Conservation (phyloP, 2,113 vertebrate genomes). For the Ochotona princeps region DNA sequence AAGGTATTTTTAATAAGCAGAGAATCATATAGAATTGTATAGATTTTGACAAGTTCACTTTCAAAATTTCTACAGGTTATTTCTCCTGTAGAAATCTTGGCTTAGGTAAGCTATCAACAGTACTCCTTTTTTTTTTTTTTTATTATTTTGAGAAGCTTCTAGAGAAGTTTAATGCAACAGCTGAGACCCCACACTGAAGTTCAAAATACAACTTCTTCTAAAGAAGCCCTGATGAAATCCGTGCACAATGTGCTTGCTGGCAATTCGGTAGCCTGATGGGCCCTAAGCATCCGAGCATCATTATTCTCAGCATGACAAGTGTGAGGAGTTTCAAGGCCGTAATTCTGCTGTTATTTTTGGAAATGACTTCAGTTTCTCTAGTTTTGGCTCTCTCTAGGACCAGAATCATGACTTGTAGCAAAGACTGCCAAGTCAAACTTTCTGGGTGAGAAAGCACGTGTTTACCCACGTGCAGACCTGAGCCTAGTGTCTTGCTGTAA, state of each 20-base stretch:
- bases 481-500: constrained; percentile 83
- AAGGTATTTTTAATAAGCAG: background rate
- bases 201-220: background rate
- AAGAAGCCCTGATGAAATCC: background rate
- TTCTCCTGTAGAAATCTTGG: background rate
- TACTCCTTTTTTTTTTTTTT: background rate
- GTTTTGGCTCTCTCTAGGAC: constrained; percentile 86
- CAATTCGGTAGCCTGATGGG: constrained; percentile 78
- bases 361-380: constrained; percentile 85
- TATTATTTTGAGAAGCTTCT: background rate
- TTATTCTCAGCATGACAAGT: constrained; percentile 82
- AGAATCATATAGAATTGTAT: background rate
- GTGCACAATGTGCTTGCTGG: background rate
- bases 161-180: background rate
- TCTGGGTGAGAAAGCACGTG: constrained; percentile 89
- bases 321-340: constrained; percentile 83
- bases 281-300: constrained; percentile 75
- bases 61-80: background rate
- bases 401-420: constrained; percentile 85
- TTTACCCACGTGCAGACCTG: constrained; percentile 88
- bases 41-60: background rate
- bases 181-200: background rate
- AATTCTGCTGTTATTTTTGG: constrained; percentile 89
- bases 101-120: background rate
- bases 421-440: constrained; percentile 89